These are phyloP conservation scores for Neria commutata DNA, from an alignment of 2,888 invertebrate genomes.

Conservation along the genomic window DNA sequence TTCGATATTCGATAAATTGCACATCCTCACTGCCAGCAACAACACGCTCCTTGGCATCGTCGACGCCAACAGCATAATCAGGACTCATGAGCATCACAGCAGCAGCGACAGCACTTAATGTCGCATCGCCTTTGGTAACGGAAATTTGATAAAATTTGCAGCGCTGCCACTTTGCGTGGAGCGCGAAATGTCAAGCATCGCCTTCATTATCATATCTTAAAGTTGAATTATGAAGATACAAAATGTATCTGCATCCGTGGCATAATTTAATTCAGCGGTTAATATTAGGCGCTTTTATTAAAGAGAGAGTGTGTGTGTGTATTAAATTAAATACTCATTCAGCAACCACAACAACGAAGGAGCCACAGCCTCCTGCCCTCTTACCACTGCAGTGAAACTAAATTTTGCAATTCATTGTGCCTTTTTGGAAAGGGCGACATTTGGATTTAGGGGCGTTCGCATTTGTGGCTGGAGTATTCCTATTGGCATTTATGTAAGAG, in stretches of 20 bases:
- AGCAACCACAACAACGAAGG: background rate
- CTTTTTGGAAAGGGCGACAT: no score
- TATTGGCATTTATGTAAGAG: background rate
- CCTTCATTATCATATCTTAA: constrained; percentile 2
- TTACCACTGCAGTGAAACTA: no score
- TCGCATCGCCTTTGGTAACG: constrained; percentile 5
- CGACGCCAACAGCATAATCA: no score
- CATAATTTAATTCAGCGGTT: background rate
- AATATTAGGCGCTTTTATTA: background rate
- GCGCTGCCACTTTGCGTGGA: background rate
- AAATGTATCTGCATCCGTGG: background rate
- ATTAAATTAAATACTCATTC: background rate
- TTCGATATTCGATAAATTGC: background rate
- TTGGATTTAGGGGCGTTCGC: background rate
- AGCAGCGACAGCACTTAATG: background rate
- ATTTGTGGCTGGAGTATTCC: background rate
- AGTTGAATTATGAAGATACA: constrained; percentile 10
- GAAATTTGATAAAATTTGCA: constrained; percentile 7
- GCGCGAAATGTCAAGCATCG: constrained; percentile 6
- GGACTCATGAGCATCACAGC: background rate
- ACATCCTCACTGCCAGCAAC: no score
- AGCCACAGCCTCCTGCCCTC: background rate
- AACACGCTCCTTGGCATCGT: no score
- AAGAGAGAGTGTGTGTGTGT: background rate
- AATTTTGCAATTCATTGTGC: no score